Evolutionary conservation across 2,888 invertebrate species (phyloP).

Genomic region (Hirtodrosophila confusa): DNA sequence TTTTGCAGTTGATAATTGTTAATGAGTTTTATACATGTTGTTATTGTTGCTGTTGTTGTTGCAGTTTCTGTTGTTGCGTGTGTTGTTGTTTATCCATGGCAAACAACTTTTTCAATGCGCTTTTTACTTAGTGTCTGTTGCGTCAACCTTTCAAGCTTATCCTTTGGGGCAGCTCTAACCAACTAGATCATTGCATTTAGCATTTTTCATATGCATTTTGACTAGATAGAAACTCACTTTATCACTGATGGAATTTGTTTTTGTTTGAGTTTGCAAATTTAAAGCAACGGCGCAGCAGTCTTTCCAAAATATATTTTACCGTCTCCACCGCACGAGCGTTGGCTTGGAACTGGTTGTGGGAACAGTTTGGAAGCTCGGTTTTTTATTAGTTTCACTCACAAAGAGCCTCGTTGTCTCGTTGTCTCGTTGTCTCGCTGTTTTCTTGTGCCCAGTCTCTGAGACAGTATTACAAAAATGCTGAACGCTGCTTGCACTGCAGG

Average conservation of each 20-base stretch:
- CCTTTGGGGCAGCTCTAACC: slow-evolving; percentile 6
- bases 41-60: slow-evolving; percentile 27
- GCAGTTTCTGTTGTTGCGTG: slow-evolving; percentile 30
- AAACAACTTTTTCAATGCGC: slow-evolving; percentile 62
- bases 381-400: slow-evolving; percentile 81
- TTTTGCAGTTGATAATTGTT: slow-evolving; percentile 63
- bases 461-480: slow-evolving; percentile 55
- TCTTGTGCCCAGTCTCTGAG: slow-evolving; percentile 25
- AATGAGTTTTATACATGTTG: slow-evolving; percentile 37
- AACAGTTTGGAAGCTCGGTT: slow-evolving; percentile 76
- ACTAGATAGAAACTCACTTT: slow-evolving; percentile 40
- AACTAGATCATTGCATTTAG: slow-evolving; percentile 12
- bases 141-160: slow-evolving; percentile 14
- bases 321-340: slow-evolving; percentile 63
- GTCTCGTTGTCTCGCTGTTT: slow-evolving; percentile 38
- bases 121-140: slow-evolving; percentile 14
- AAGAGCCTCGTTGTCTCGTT: slow-evolving; percentile 80
- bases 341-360: slow-evolving; percentile 77
- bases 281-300: slow-evolving; percentile 14
- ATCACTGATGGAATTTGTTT: slow-evolving; percentile 16
- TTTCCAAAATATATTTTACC: slow-evolving; percentile 24
- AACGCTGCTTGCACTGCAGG: slow-evolving; percentile 23
- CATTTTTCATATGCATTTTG: slow-evolving; percentile 2
- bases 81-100: slow-evolving; percentile 59
- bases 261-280: slow-evolving; percentile 14